These are phyloP conservation scores for Diabrotica balteata DNA, from an alignment of 2,888 invertebrate species.

Conservation along the genomic window DNA sequence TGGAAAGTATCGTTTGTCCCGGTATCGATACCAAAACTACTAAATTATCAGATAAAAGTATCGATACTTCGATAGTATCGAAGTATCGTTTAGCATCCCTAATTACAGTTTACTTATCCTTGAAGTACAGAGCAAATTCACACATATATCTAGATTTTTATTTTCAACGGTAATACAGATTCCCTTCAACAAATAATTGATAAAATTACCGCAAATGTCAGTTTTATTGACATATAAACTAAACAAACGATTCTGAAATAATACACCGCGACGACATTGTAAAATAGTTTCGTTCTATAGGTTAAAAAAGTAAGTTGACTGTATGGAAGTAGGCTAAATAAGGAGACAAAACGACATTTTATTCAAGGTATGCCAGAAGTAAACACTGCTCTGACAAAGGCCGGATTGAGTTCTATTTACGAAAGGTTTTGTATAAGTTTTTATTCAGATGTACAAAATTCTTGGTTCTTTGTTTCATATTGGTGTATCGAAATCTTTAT, in stretches of 20 bases:
- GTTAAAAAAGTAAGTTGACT: slow-evolving; percentile 20
- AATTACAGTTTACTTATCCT: too few relatives aligned
- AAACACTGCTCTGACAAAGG: slow-evolving; percentile 8
- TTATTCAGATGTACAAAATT: too few relatives aligned
- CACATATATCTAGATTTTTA: too few relatives aligned
- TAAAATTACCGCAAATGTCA: slow-evolving; percentile 3
- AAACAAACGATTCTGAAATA: slow-evolving; percentile 1
- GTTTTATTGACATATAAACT: slow-evolving; percentile 13
- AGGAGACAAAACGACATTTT: slow-evolving; percentile 25
- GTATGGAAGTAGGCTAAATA: slow-evolving; percentile 23
- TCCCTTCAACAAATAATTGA: slow-evolving; percentile 1
- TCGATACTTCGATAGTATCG: too few relatives aligned
- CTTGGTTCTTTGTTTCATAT: too few relatives aligned
- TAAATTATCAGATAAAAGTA: too few relatives aligned
- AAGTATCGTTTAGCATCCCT: too few relatives aligned
- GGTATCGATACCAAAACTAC: too few relatives aligned
- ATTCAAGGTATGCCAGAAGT: slow-evolving; percentile 23
- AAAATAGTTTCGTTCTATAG: slow-evolving; percentile 21
- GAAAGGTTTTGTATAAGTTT: too few relatives aligned
- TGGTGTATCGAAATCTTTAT: too few relatives aligned
- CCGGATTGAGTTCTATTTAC: not conserved
- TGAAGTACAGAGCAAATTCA: too few relatives aligned
- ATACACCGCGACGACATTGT: slow-evolving; percentile 22
- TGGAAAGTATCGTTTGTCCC: too few relatives aligned
- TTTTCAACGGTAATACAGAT: not conserved